Base-by-base conservation (phyloP, 2,113 vertebrate genomes). In the Anolis carolinensis region DNA sequence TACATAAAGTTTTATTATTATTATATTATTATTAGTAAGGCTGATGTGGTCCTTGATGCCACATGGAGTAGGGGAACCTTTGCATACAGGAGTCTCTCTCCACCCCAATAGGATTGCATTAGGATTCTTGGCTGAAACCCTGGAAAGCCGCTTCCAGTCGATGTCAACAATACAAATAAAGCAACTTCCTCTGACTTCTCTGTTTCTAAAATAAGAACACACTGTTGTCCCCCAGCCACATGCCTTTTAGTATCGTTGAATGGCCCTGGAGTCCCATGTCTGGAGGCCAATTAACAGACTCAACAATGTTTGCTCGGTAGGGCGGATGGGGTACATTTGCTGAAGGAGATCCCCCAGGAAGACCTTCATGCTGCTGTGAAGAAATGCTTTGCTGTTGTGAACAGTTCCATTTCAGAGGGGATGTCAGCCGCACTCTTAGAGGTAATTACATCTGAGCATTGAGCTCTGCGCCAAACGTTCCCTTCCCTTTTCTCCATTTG, bases 381-480 rank as follows among this genome's bases (percentile, higher is more conserved):
- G 92, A 95, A 89, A 71, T 96, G 97, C 88, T 97, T 95, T 34
- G 97, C 98, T 0, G 84, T 99, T 90, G 97, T 99, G 78, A 99
- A 99, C 95, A 98, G 98, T 94, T 99, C 98, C 0, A 4, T 95
- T 86, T 99, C 98, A 0, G 98, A 99, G 89, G 99, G 99, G 72
- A 99, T 99, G 98, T 99, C 98, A 0, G 98, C 98, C 0, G 98
- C 98, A 72, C 94, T 99, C 86, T 96, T 99, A 88, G 98, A 99
- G 98, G 99, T 99, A 92, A 90, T n/a, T n/a, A n/a, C 68, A 9
- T 44, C 52, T n/a, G 2, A 4, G 20, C 0, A 0, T 4, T 5
- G 9, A 83, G 44, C 8, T 39, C 32, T 48, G 9, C 25, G 21
- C 75, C 1, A 27, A 32, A 48, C 30, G 1, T 65, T 39, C 18